phyloP scores from a whole-genome alignment of 1,140 invertebrate genomes.

The Pinna nobilis region DNA sequence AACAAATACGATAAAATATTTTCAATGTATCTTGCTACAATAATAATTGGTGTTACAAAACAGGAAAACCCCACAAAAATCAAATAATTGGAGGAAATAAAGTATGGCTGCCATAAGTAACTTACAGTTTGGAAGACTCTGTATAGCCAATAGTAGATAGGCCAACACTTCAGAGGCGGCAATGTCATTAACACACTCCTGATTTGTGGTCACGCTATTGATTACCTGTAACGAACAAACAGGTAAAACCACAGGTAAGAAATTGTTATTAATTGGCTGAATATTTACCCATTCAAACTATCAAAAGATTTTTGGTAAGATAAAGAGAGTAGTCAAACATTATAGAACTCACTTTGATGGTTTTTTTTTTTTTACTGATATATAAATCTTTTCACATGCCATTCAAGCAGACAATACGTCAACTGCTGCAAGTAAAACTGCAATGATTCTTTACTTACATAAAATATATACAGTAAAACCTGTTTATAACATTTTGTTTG shows the following conservation, averaged over 20 bases:
- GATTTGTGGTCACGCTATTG: slow-evolving; percentile 87
- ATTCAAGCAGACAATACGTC: slow-evolving; percentile 90
- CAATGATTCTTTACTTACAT: slow-evolving; percentile 94
- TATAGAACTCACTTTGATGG: too few relatives aligned
- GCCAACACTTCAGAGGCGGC: slow-evolving; percentile 90
- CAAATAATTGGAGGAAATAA: too few relatives aligned
- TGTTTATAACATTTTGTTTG: not conserved
- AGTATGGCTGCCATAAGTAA: slow-evolving; percentile 6
- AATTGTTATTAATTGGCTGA: not conserved
- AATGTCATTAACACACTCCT: slow-evolving; percentile 97
- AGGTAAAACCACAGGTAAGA: not conserved
- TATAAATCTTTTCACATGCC: too few relatives aligned
- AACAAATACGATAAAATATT: too few relatives aligned
- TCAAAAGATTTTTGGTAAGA: not conserved
- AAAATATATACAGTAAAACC: slow-evolving; percentile 37
- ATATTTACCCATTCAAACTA: not conserved
- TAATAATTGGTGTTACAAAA: too few relatives aligned
- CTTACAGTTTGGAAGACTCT: slow-evolving; percentile 80
- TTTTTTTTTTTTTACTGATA: too few relatives aligned
- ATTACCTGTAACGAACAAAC: slow-evolving; percentile 83
- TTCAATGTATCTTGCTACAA: too few relatives aligned
- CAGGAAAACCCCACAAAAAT: too few relatives aligned
- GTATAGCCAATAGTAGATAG: slow-evolving; percentile 86
- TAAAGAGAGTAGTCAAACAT: too few relatives aligned
- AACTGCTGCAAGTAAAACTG: slow-evolving; percentile 96